Evolutionary conservation across 2,797 vertebrate species (phyloP), one percentile per base, ranked within the genome.

Genomic region (Capromys pilorides): DNA sequence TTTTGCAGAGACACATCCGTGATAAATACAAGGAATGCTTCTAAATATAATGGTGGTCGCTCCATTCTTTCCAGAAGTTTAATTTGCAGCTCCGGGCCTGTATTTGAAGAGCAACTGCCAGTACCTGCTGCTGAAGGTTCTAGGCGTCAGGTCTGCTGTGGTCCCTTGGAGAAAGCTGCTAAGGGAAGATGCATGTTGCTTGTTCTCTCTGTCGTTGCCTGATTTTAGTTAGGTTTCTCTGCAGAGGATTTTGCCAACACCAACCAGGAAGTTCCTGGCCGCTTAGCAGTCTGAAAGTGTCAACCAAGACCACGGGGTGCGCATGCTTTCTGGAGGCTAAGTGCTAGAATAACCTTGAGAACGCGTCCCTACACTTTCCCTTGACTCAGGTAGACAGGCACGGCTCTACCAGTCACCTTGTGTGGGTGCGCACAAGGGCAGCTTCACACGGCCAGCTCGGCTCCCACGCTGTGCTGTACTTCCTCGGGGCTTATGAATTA

Each of bases 1-100:
- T 95, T 96, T 93, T 83, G 54, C 49, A 92, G 86, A 36, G 85
- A 54, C 7, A 1, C 22, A 59, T 39, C 66, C 28, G 18, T 1
- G 6, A 12, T 79, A 45, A 92, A 77, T 13, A 51, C 39, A 84
- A 26, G 59, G 10, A 5, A 45, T 64, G 33, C 33, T 82, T 78
- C 36, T 92, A 86, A 54, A 82, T 16, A 22, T 66, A 41, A 62
- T 22, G 54, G 81, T 69, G 57, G 69, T 31, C 66, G 54, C 10
- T 31, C 45, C 51, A 93, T 90, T 31, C 33, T 86, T 78, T 78
- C 51, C 28, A 67, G 69, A 12, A n/a, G 33, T 26, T 51, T 75
- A 62, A 66, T n/a, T 80, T 33, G 69, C 81, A 82, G 19, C 1
- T 0, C 6, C 36, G 33, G 75, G 9, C 22, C 16, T 45, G 33